phyloP scores from a whole-genome alignment of 2,797 vertebrate genomes.

The Chloroceryle inda region DNA sequence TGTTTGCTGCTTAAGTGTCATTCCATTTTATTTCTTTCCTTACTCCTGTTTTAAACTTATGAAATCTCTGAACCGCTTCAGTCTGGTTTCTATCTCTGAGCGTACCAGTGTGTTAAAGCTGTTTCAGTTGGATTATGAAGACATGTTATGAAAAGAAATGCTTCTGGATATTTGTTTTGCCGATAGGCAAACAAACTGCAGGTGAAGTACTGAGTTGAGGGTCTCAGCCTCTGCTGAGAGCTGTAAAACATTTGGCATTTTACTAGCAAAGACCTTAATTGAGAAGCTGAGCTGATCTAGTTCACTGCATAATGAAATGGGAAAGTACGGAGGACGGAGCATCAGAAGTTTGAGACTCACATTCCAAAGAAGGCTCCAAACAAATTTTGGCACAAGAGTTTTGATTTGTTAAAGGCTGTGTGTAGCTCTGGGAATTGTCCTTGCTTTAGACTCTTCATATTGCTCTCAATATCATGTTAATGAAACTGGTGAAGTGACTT shows the following conservation, averaged over 20 bases:
- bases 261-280: background rate
- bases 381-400: background rate
- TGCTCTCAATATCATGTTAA: background rate
- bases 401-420: background rate
- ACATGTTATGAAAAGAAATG: fast-evolving
- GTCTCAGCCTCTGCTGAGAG: background rate
- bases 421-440: background rate
- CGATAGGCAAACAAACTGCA: background rate
- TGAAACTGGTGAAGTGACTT: constrained; percentile 6
- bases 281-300: background rate
- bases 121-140: background rate
- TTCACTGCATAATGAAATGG: background rate
- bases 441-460: background rate
- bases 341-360: background rate
- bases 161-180: background rate
- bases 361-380: background rate
- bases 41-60: background rate
- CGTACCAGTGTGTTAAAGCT: background rate
- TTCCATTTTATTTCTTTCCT: background rate
- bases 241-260: background rate
- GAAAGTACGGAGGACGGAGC: background rate
- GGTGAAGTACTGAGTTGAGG: background rate
- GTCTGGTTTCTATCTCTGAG: background rate
- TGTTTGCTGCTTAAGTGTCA: background rate
- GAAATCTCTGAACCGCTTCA: background rate